Evolutionary conservation across 2,113 vertebrate species (phyloP).

Genomic region (Alosa alosa): DNA sequence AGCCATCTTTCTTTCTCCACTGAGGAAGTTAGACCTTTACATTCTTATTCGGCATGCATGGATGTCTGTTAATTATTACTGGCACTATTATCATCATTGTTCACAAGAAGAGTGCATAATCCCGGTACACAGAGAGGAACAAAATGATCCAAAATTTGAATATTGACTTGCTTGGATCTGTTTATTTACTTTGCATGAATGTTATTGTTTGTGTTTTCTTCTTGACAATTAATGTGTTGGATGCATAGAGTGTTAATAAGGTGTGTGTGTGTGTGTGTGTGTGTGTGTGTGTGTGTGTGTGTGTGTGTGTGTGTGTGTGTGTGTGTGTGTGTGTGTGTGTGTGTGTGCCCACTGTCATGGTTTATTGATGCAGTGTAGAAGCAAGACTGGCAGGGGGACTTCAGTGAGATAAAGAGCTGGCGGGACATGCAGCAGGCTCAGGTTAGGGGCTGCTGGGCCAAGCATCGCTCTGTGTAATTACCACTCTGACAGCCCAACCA

Average conservation of each 20-base stretch:
- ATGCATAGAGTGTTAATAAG: not conserved
- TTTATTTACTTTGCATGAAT: not conserved
- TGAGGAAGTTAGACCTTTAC: not conserved
- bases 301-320: not conserved
- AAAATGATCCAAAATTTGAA: not conserved
- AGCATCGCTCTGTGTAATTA: slow-evolving; percentile 26
- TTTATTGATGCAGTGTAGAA: slow-evolving; percentile 14
- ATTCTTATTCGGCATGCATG: not conserved
- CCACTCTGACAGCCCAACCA: slow-evolving; percentile 20
- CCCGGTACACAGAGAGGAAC: not conserved
- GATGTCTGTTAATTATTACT: slow-evolving; percentile 5
- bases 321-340: not conserved
- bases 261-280: not conserved
- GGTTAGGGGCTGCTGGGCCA: slow-evolving; percentile 18
- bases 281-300: not conserved
- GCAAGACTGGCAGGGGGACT: not conserved
- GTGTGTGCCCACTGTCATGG: not conserved
- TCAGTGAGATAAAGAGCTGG: slow-evolving; percentile 18
- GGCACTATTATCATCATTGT: not conserved
- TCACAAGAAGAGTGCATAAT: not conserved
- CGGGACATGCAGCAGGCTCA: slow-evolving; percentile 12
- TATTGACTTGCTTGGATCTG: not conserved
- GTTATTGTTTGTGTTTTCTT: not conserved
- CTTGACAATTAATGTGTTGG: not conserved
- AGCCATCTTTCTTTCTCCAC: not conserved